Conservation (phyloP, 2,113 vertebrate genomes). For the Nycticorax nycticorax region DNA sequence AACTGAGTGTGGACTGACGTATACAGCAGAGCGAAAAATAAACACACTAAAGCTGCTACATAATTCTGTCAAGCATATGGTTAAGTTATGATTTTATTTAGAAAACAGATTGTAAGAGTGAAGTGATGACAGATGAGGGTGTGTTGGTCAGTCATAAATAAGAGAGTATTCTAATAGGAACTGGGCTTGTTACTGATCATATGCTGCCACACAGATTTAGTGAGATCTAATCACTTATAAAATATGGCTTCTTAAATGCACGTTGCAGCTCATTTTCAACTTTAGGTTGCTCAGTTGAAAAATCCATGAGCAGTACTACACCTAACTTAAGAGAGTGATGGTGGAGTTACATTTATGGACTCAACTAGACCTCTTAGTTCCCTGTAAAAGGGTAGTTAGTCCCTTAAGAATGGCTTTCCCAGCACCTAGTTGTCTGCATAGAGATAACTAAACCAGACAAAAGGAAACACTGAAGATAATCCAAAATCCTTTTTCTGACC, state of each 20-base stretch:
- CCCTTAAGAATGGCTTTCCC: not conserved
- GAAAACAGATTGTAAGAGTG: constrained; percentile 23
- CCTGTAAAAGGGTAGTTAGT: not conserved
- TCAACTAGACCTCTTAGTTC: not conserved
- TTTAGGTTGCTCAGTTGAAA: not conserved
- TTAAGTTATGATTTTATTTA: constrained; percentile 27
- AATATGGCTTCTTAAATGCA: not conserved
- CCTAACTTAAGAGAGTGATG: not conserved
- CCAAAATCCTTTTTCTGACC: not conserved
- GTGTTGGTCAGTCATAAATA: constrained; percentile 40
- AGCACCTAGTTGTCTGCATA: not conserved
- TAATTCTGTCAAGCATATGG: constrained; percentile 48
- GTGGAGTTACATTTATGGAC: not conserved
- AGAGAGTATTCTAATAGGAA: not conserved
- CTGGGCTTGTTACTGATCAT: not conserved
- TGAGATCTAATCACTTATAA: constrained; percentile 23
- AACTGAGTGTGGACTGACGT: not conserved
- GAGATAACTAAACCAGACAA: not conserved
- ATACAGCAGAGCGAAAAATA: not conserved
- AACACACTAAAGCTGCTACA: constrained; percentile 1
- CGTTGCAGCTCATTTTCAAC: not conserved
- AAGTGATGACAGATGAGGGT: constrained; percentile 4
- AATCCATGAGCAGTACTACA: not conserved
- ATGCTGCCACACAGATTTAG: not conserved
- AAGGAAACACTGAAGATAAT: not conserved